Percentiles rank a stretch among this genome's conserved stretches.
These are phyloP conservation scores for Gymnopithys bicolor DNA, from an alignment of 2,797 vertebrate species.

Conservation along the genomic window DNA sequence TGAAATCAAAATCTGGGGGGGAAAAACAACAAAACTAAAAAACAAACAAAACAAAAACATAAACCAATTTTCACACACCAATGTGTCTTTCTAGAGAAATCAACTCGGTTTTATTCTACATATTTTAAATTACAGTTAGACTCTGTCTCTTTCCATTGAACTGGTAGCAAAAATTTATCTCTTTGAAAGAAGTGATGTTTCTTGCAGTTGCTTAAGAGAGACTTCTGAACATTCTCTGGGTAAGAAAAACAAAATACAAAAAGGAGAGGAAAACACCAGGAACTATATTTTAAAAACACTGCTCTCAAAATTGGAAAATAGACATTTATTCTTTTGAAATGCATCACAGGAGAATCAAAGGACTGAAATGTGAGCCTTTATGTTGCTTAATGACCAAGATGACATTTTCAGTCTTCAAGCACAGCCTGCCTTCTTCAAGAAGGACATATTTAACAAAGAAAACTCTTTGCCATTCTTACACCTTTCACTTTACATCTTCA, in stretches of 20 bases:
- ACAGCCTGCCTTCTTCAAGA: background rate
- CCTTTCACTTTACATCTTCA: background rate
- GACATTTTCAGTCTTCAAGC: background rate
- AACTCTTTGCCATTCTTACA: background rate
- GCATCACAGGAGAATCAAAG: background rate
- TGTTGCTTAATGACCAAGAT: background rate
- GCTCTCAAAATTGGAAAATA: background rate
- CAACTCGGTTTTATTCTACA: background rate
- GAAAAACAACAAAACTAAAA: no score
- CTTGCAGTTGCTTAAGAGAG: background rate
- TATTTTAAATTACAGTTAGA: background rate
- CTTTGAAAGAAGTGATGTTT: background rate
- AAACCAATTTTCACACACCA: background rate
- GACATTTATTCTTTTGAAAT: background rate
- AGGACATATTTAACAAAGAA: background rate
- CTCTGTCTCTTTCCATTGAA: background rate
- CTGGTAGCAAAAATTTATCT: background rate
- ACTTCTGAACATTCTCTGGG: background rate
- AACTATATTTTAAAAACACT: background rate
- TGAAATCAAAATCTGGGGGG: no score
- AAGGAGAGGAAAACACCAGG: fast-evolving
- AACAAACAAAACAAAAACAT: no score
- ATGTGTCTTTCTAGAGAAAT: background rate
- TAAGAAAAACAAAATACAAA: background rate
- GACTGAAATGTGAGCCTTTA: background rate